These are phyloP conservation scores for Drosophila anomelani DNA, from an alignment of 2,888 invertebrate genomes.

Conservation along the genomic window DNA sequence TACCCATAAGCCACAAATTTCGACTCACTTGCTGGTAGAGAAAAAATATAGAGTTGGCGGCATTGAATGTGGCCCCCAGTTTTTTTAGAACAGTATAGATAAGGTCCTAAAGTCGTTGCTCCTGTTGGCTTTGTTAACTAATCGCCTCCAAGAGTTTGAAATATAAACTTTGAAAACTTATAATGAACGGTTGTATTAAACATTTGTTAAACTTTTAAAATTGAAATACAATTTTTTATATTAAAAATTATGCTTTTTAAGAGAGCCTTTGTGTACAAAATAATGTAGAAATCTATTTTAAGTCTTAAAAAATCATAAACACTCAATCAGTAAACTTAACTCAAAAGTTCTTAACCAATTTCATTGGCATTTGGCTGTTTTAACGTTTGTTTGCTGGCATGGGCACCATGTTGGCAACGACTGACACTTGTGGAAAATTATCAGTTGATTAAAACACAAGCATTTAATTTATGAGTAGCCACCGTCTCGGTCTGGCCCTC, in stretches of 20 bases:
- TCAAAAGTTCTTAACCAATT: conserved; percentile 1
- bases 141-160: background rate
- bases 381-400: conserved; percentile 22
- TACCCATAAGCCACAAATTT: conserved; percentile 22
- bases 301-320: background rate
- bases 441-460: conserved; percentile 45
- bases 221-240: no score
- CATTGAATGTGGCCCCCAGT: conserved; percentile 35
- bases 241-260: background rate
- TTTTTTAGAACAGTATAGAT: conserved; percentile 33
- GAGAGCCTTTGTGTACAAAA: background rate
- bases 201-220: no score
- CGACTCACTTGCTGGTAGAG: conserved; percentile 3
- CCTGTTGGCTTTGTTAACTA: conserved; percentile 14
- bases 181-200: background rate
- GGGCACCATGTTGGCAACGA: conserved; percentile 13
- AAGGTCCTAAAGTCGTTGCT: conserved; percentile 53
- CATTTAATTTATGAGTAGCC: conserved; percentile 39
- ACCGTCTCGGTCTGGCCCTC: conserved; percentile 13
- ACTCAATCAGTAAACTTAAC: conserved; percentile 2
- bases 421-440: conserved; percentile 29
- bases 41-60: conserved; percentile 4
- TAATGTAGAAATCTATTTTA: background rate
- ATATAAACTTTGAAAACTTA: background rate
- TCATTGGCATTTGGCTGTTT: background rate